These are phyloP conservation scores for Periplaneta americana DNA, from an alignment of 1,140 invertebrate genomes.

Conservation along the genomic window DNA sequence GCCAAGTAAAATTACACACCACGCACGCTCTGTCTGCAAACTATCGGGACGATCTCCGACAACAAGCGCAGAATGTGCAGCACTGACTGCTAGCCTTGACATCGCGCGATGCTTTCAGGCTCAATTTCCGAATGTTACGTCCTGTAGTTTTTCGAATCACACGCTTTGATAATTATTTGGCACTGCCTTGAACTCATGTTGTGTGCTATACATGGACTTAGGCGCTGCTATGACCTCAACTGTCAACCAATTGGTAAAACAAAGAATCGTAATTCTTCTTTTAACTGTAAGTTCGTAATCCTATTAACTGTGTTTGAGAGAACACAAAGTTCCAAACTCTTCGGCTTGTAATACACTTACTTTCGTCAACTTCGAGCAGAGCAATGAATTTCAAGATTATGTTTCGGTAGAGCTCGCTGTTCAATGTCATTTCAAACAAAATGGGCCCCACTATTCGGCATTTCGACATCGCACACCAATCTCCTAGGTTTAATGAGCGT, in stretches of 20 bases:
- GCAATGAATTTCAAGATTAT: too few species aligned
- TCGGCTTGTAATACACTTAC: too few species aligned
- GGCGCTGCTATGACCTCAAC: not conserved
- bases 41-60: not conserved
- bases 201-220: not conserved
- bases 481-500: too few species aligned
- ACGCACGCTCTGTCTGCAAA: not conserved
- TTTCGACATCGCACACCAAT: too few species aligned
- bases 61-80: not conserved
- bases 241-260: not conserved
- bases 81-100: not conserved
- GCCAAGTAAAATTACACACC: not conserved
- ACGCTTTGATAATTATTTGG: not conserved
- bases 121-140: not conserved
- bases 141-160: not conserved
- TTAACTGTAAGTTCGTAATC: too few species aligned
- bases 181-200: not conserved
- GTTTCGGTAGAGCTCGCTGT: too few species aligned
- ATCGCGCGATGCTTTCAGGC: not conserved
- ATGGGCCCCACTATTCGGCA: too few species aligned
- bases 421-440: too few species aligned
- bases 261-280: too few species aligned
- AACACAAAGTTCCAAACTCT: too few species aligned
- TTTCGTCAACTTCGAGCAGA: too few species aligned
- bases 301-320: too few species aligned